Percentiles rank a stretch among this genome's conserved stretches.
Evolutionary conservation across 2,888 invertebrate species (phyloP).

Genomic region (Vanessa cardui): DNA sequence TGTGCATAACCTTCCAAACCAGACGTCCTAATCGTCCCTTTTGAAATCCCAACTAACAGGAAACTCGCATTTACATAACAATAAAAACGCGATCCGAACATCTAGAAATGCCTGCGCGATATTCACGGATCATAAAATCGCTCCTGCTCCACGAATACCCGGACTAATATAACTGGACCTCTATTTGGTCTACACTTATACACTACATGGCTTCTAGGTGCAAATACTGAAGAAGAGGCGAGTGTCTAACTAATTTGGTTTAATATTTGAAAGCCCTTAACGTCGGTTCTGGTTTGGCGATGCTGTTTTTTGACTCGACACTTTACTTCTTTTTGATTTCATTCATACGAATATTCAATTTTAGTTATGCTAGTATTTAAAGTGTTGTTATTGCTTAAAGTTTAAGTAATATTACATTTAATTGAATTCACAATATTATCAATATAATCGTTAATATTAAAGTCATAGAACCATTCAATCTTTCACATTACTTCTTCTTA

Average conservation of each 20-base stretch:
- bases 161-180: slow-evolving; percentile 72
- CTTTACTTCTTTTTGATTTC: slow-evolving; percentile 40
- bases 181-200: slow-evolving; percentile 50
- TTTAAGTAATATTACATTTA: too few relatives aligned
- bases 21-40: slow-evolving; percentile 82
- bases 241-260: slow-evolving; percentile 67
- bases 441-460: too few relatives aligned
- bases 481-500: too few relatives aligned
- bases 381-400: too few relatives aligned
- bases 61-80: slow-evolving; percentile 83
- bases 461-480: too few relatives aligned
- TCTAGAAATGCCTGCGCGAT: slow-evolving; percentile 81
- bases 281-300: slow-evolving; percentile 58
- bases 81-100: slow-evolving; percentile 82
- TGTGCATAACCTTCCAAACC: slow-evolving; percentile 80
- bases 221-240: slow-evolving; percentile 47
- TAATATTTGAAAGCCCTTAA: slow-evolving; percentile 56
- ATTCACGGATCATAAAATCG: slow-evolving; percentile 83
- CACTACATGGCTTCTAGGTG: slow-evolving; percentile 53
- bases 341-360: slow-evolving; percentile 20
- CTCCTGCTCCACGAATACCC: slow-evolving; percentile 68
- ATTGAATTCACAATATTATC: too few relatives aligned
- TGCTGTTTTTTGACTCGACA: slow-evolving; percentile 61
- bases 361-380: not conserved
- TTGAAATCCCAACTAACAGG: slow-evolving; percentile 82